Evolutionary conservation across 2,888 invertebrate species (phyloP).

Genomic region (Sphecodes monilicornis): DNA sequence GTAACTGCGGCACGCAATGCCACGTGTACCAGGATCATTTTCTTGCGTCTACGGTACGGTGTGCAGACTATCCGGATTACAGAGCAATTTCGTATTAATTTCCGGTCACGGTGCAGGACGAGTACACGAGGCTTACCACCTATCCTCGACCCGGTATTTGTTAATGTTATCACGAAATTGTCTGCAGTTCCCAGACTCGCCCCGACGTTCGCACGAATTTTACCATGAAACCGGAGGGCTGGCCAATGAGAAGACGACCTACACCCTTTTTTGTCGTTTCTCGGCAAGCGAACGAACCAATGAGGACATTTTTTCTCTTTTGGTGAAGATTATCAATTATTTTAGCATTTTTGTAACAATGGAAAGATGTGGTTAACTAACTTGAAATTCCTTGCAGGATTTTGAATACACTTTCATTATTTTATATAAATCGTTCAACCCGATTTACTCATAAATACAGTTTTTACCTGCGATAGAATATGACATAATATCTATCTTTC

Average conservation of each 20-base stretch:
- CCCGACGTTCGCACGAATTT: constrained; percentile 62
- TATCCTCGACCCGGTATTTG: constrained; percentile 59
- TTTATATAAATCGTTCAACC: no score
- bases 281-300: constrained; percentile 14
- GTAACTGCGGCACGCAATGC: constrained; percentile 70
- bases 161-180: constrained; percentile 72
- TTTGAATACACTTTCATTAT: no score
- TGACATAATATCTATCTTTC: no score
- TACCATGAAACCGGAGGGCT: constrained; percentile 54
- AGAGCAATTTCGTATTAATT: constrained; percentile 75
- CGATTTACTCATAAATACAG: no score
- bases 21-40: constrained; percentile 72
- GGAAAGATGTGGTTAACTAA: no score
- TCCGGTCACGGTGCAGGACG: constrained; percentile 60
- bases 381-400: no score
- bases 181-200: constrained; percentile 65
- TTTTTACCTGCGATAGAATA: no score
- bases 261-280: constrained; percentile 21
- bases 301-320: not conserved
- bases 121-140: constrained; percentile 48
- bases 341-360: no score
- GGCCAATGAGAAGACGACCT: constrained; percentile 17
- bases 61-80: constrained; percentile 73
- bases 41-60: constrained; percentile 70
- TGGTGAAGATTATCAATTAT: no score